phyloP scores from a whole-genome alignment of 2,113 vertebrate genomes.

The Thalassarche chlororhynchos region DNA sequence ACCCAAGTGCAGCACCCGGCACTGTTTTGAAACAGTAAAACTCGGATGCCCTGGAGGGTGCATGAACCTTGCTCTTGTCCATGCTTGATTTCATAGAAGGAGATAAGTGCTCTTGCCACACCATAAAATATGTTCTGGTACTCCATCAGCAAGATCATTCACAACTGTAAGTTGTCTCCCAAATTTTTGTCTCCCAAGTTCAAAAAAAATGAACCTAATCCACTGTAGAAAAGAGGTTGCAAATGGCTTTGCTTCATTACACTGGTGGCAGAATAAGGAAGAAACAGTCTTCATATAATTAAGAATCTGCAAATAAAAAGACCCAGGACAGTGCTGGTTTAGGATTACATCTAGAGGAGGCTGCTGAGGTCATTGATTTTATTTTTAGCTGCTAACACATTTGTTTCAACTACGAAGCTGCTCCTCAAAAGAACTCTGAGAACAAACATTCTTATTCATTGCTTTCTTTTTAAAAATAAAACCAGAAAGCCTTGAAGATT shows the following conservation, averaged over 20 bases:
- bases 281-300: not conserved
- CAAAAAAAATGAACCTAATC: not conserved
- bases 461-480: constrained; percentile 13
- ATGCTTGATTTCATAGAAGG: not conserved
- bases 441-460: constrained; percentile 23
- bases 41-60: not conserved
- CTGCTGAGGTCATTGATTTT: constrained; percentile 12
- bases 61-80: not conserved
- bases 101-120: not conserved
- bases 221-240: not conserved
- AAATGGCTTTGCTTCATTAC: not conserved
- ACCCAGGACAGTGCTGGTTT: not conserved
- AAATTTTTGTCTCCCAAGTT: not conserved
- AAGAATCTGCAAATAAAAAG: constrained; percentile 4
- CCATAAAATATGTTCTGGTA: not conserved
- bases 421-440: constrained; percentile 2
- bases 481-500: constrained; percentile 23
- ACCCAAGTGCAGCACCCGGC: no score
- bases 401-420: not conserved
- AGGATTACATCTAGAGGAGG: not conserved
- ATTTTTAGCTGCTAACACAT: constrained; percentile 9
- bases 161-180: not conserved
- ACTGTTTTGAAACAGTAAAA: not conserved
- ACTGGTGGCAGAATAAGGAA: not conserved
- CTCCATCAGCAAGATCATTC: not conserved